Evolutionary conservation across 2,113 vertebrate species (phyloP).

Genomic region (Narcine bancroftii): DNA sequence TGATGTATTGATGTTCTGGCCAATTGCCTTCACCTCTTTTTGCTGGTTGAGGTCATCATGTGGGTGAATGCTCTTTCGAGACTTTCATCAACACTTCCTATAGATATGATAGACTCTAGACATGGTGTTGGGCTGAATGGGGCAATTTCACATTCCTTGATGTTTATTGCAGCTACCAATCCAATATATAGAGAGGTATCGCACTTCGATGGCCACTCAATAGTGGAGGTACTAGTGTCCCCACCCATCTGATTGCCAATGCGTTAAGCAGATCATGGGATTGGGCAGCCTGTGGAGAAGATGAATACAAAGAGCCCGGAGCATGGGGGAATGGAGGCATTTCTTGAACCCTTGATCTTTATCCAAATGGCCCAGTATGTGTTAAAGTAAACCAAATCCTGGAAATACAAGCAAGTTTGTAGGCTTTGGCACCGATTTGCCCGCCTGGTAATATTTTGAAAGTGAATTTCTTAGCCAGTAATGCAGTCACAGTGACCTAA

Average conservation of each 20-base stretch:
- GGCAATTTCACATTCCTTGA: neutral
- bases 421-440: neutral
- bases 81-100: neutral
- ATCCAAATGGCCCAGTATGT: neutral
- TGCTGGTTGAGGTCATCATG: neutral
- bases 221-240: neutral
- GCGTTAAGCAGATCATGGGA: neutral
- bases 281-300: neutral
- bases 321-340: neutral
- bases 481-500: slow-evolving; percentile 5
- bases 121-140: neutral
- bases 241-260: neutral
- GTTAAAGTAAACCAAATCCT: neutral
- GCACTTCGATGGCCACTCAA: neutral
- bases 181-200: neutral
- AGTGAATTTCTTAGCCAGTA: slow-evolving; percentile 15
- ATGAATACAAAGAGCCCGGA: neutral
- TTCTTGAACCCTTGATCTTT: neutral
- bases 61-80: neutral
- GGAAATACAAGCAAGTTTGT: neutral
- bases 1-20: neutral
- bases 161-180: neutral
- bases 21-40: neutral
- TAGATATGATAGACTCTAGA: neutral
- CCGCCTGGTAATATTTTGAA: neutral